Evolutionary conservation across 2,797 vertebrate species (phyloP).

Genomic region (Euphonia xanthogaster): DNA sequence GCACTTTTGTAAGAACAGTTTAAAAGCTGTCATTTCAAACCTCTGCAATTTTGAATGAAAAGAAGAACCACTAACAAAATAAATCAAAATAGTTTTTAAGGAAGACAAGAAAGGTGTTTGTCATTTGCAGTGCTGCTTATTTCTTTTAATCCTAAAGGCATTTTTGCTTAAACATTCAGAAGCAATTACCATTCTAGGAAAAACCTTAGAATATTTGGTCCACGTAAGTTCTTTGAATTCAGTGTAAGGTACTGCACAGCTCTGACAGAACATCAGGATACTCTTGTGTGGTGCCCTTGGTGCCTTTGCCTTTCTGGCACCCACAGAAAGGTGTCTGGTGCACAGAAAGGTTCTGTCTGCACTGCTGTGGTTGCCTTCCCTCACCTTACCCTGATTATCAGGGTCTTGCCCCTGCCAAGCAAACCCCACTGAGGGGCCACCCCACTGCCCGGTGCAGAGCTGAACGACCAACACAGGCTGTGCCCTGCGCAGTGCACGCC

Average conservation of each 20-base stretch:
- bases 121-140: background rate
- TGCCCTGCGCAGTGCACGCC: rapidly evolving
- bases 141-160: background rate
- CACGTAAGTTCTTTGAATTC: background rate
- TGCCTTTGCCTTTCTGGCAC: background rate
- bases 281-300: rapidly evolving
- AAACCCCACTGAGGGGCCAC: background rate
- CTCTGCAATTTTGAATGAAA: constrained; percentile 25
- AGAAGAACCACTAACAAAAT: background rate
- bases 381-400: background rate
- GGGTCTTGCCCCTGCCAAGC: background rate
- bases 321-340: too few relatives aligned
- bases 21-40: constrained; percentile 20
- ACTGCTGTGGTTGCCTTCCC: background rate
- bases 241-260: background rate
- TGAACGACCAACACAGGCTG: rapidly evolving
- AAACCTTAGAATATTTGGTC: background rate
- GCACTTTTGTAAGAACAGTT: background rate
- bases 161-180: background rate
- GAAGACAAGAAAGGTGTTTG: background rate
- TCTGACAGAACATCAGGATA: background rate
- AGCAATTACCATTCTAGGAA: background rate
- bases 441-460: rapidly evolving
- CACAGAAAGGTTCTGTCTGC: background rate
- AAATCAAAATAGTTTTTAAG: background rate